These are phyloP conservation scores for Diarsia mendica DNA, from an alignment of 2,888 invertebrate genomes.

Conservation along the genomic window DNA sequence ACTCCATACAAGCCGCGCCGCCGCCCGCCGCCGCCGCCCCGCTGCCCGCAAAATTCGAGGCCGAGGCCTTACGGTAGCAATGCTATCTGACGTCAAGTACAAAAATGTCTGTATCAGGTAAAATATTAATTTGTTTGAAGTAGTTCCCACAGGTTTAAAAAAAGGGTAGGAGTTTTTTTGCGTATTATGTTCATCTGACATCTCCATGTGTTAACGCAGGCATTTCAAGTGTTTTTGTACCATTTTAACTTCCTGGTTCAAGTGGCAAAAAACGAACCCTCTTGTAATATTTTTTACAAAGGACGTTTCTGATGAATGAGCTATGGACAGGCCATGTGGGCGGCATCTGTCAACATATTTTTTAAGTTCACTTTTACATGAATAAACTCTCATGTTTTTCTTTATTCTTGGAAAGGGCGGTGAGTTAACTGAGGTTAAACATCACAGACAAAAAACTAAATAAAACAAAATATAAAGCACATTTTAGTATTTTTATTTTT, in stretches of 20 bases:
- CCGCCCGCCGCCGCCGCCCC: too few species aligned
- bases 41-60: too few species aligned
- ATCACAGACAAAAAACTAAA: constrained; percentile 59
- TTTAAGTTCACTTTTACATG: background rate
- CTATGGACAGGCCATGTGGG: background rate
- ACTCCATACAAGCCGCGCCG: too few species aligned
- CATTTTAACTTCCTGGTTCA: constrained; percentile 26
- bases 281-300: background rate
- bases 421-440: background rate
- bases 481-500: constrained; percentile 91
- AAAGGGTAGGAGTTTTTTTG: constrained; percentile 6
- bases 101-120: background rate
- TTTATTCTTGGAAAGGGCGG: background rate
- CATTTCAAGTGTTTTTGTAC: constrained; percentile 23
- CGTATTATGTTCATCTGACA: background rate
- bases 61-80: background rate
- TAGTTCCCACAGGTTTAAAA: background rate
- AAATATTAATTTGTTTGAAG: background rate
- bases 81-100: background rate
- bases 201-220: background rate
- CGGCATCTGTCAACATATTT: background rate
- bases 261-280: constrained; percentile 22
- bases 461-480: constrained; percentile 87
- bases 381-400: background rate
- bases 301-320: background rate